Evolutionary conservation across 2,888 invertebrate species (phyloP).

Genomic region (Chrysotoxum bicinctum): DNA sequence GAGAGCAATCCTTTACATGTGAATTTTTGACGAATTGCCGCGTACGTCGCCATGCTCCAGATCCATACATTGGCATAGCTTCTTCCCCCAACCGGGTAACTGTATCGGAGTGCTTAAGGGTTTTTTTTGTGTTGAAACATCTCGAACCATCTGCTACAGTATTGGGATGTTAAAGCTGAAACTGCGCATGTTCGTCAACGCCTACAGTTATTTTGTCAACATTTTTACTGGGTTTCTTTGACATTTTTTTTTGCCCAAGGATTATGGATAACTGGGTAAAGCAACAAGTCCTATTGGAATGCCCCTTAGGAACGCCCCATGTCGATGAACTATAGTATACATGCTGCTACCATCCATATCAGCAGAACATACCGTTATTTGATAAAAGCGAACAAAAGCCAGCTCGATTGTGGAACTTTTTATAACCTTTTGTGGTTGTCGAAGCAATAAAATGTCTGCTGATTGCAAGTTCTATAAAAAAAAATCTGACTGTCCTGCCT

Average conservation of each 20-base stretch:
- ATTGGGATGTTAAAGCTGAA: conserved; percentile 9
- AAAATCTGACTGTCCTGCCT: conserved; percentile 21
- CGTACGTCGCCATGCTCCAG: conserved; percentile 34
- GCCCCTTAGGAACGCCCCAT: conserved; percentile 68
- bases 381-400: conserved; percentile 60
- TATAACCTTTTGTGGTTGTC: conserved; percentile 55
- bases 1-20: conserved; percentile 71
- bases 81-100: conserved; percentile 74
- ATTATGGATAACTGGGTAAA: conserved; percentile 51
- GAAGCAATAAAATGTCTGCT: conserved; percentile 34
- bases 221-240: conserved; percentile 73
- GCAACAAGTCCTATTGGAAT: conserved; percentile 71
- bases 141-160: conserved; percentile 59
- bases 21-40: conserved; percentile 69
- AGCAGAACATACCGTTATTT: conserved; percentile 59
- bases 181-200: conserved; percentile 80
- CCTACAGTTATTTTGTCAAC: conserved; percentile 76
- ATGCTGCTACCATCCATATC: background rate
- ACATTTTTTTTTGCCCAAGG: conserved; percentile 17
- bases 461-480: conserved; percentile 11
- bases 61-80: conserved; percentile 73
- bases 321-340: conserved; percentile 36
- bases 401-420: conserved; percentile 44
- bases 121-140: conserved; percentile 45
- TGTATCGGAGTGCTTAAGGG: conserved; percentile 60